Base-by-base conservation (phyloP, 2,113 vertebrate species). In the Micronycteris hirsuta region DNA sequence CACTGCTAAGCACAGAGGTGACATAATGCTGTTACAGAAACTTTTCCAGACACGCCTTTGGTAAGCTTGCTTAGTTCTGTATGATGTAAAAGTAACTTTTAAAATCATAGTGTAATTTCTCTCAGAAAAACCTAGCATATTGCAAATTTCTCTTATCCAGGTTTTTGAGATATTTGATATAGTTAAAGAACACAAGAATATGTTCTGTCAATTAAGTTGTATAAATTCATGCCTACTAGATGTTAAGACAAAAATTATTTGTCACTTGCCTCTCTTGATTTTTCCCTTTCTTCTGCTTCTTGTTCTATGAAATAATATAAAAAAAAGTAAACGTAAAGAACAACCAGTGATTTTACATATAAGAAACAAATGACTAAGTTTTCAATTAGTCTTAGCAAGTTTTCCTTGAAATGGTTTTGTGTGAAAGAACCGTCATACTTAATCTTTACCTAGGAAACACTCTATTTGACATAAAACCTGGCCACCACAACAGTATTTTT, bases 251-350 rank as follows among this genome's bases (percentile, higher is more conserved):
- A 97, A 97, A 84, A 86, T 73, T 0, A 52, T 81, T 95, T 97
- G 93, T 97, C 92, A 98, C 98, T 98, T 98, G 98, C 98, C 97
- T 98, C 98, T 97, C 98, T 98, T 90, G 97, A 96, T 96, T 97
- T 98, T 97, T 98, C 98, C 28, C 98, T 98, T 97, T 98, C 98
- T 63, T 98, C 98, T 96, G 98, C 96, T 94, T 98, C 98, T 96
- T 92, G 97, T 96, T 98, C 98, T 99, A 97, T 96, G 97, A 93
- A 98, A 98, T 91, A 98, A 98, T 97, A 16, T 71, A 95, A 98
- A 82, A 98, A 91, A 76, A 97, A 26, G 47, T 96, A 97, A 97
- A 86, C 74, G 67, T 0, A 73, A 98, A 70, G 73, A 97, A 96
- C 93, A 95, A 89, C 83, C 38, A 67, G 15, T 33, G 28, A 91